Conservation (phyloP, 2,797 vertebrate genomes). For the Cossypha dichroa region DNA sequence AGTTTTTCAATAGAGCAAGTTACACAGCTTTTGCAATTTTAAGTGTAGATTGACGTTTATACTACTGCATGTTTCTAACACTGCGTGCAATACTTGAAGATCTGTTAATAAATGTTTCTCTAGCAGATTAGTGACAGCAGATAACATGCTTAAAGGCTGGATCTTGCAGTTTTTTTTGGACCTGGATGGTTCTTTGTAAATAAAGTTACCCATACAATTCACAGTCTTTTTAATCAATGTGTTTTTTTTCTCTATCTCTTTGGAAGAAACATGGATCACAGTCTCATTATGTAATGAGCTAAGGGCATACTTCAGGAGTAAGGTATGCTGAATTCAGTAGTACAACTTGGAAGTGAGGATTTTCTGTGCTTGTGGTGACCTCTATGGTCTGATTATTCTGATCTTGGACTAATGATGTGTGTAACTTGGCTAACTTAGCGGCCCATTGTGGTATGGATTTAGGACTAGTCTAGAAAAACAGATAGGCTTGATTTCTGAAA, state of each 20-base stretch:
- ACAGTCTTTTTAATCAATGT: background rate
- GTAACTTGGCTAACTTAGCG: background rate
- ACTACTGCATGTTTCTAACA: background rate
- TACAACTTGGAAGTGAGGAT: background rate
- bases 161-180: background rate
- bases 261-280: background rate
- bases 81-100: accelerated
- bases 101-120: background rate
- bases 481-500: background rate
- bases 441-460: background rate
- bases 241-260: background rate
- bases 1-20: background rate
- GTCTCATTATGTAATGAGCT: background rate
- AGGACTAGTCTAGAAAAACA: background rate
- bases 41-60: background rate
- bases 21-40: background rate
- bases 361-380: background rate
- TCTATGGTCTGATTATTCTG: background rate
- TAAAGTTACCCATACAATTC: background rate
- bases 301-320: background rate
- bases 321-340: background rate
- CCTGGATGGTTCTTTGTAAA: background rate
- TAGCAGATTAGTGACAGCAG: background rate
- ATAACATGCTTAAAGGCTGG: background rate
- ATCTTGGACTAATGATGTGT: background rate